Evolutionary conservation across 2,797 vertebrate species (phyloP).

Genomic region (Monodelphis domestica): DNA sequence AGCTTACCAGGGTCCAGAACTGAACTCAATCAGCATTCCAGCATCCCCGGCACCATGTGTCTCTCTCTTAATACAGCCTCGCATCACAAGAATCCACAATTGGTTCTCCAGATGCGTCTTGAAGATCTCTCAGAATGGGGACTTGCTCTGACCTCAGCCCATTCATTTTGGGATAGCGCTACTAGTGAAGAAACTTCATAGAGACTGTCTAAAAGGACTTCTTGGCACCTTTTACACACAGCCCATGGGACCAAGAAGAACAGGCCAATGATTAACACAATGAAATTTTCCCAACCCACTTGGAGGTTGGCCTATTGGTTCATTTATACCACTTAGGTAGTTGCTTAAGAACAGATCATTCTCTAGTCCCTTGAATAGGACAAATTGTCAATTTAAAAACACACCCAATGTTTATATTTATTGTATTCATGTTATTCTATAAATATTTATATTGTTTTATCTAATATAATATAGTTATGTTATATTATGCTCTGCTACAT

Average conservation of each 20-base stretch:
- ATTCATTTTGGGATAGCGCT: background rate
- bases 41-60: background rate
- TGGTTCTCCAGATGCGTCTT: background rate
- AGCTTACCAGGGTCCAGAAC: background rate
- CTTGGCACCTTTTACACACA: background rate
- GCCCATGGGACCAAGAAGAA: background rate
- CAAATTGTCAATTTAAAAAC: background rate
- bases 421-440: background rate
- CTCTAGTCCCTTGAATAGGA: background rate
- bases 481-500: too few species aligned
- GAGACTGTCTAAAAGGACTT: background rate
- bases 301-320: background rate
- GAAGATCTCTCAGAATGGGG: background rate
- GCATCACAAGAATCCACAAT: background rate
- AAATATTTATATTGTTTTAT: too few species aligned
- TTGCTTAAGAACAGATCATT: background rate
- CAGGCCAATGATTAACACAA: background rate
- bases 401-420: background rate
- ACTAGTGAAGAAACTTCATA: background rate
- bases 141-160: too few species aligned
- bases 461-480: too few species aligned
- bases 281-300: background rate
- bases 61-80: background rate
- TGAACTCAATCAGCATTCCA: background rate
- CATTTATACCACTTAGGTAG: background rate